A percentile compares a stretch with the other conserved stretches of the same genome.
Evolutionary conservation across 2,888 invertebrate genomes (phyloP).

Genomic region (Agonum fuliginosum): DNA sequence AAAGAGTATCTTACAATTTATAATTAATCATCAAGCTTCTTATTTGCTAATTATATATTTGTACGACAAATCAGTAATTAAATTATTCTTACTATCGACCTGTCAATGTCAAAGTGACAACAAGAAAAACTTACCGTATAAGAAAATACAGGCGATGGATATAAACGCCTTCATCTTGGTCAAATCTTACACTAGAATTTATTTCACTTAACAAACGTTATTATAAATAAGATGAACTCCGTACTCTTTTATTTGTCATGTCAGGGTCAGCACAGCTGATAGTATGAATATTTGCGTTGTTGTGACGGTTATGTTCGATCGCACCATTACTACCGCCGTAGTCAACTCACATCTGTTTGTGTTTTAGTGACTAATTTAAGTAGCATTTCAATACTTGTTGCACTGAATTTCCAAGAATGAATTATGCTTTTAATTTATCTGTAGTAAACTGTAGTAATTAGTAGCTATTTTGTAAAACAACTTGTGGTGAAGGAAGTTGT

Average conservation of each 20-base stretch:
- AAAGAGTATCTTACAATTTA: too few species aligned
- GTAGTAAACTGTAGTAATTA: too few species aligned
- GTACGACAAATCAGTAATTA: background rate
- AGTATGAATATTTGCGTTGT: slow-evolving; percentile 57
- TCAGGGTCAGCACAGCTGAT: slow-evolving; percentile 63
- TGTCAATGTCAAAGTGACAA: slow-evolving; percentile 38
- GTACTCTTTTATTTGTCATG: slow-evolving; percentile 61
- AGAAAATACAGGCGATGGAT: slow-evolving; percentile 42
- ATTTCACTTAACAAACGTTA: slow-evolving; percentile 38
- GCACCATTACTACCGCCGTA: slow-evolving; percentile 16
- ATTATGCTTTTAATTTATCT: too few species aligned
- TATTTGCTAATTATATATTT: background rate
- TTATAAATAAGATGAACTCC: slow-evolving; percentile 57
- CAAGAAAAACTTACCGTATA: slow-evolving; percentile 44
- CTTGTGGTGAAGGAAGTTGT: too few species aligned
- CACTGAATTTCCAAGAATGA: too few species aligned
- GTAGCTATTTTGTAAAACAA: too few species aligned
- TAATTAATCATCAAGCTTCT: too few species aligned
- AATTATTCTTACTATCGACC: background rate
- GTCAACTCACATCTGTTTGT: slow-evolving; percentile 6
- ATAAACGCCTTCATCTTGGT: slow-evolving; percentile 49
- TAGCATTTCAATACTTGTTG: too few species aligned
- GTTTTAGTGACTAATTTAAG: background rate
- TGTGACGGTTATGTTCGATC: slow-evolving; percentile 49
- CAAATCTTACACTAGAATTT: slow-evolving; percentile 48